Evolutionary conservation across 2,888 invertebrate genomes (phyloP), one percentile per base, ranked within the genome.

Genomic region (Phragmatobia fuliginosa): DNA sequence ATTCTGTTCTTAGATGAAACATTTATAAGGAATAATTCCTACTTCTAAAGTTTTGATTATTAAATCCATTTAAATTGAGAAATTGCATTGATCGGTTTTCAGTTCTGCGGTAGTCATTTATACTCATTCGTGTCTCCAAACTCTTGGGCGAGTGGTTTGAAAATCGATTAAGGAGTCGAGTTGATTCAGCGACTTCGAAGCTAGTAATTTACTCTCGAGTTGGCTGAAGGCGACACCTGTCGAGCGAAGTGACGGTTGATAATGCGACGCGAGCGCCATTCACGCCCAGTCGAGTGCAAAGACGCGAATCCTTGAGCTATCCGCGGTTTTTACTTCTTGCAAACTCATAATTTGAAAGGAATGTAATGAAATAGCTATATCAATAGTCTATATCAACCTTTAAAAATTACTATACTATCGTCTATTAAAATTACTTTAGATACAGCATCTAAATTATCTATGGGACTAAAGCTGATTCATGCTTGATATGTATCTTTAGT

Each of bases 201-300:
- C 91, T 91, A 91, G 94, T 94, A 95, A 94, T 94, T 94, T 94
- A 93, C 94, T 94, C 91, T 93, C 92, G 91, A 94, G 93, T 92
- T 92, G 91, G 93, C 94, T 94, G 94, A 93, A 93, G 93, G 93
- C 93, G 94, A 94, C 94, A 94, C 94, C 94, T 95, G 94, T 94
- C 94, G 93, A 85, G 87, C 87, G 86, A 92, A 92, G 91, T 94
- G 94, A 94, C 92, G 92, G 91, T 90, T 92, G 92, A 94, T 94
- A 94, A 95, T 93, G 90, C 92, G 93, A 94, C 88, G 91, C 91
- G 91, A 88, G 88, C 90, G 90, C 91, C 87, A 92, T 94, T 94
- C 91, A 90, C 86, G 92, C 88, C 91, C 91, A 91, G 80, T 88
- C 85, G 87, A 87, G 88, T 87, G 91, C 85, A 89, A 91, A 85